Percentiles rank a stretch among this genome's conserved stretches.
phyloP scores from a whole-genome alignment of 2,888 invertebrate species.

The Trichogramma dendrolimi region DNA sequence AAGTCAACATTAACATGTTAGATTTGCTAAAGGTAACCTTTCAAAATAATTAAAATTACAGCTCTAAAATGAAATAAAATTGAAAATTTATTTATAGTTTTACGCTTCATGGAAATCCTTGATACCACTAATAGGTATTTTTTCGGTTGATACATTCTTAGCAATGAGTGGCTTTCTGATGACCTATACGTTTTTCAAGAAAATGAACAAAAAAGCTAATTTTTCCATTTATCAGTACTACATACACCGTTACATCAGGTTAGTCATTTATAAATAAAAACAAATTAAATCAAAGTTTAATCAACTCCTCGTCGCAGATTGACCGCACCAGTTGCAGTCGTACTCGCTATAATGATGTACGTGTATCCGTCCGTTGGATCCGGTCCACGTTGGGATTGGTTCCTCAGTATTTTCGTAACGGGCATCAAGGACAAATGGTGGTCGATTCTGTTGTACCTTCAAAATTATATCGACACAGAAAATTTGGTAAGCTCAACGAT shows the following conservation, averaged over 20 bases:
- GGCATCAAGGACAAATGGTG: conserved; percentile 53
- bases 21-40: neutral
- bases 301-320: neutral
- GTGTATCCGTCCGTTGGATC: neutral
- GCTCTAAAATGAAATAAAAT: too few species aligned
- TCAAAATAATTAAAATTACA: neutral
- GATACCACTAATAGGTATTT: neutral
- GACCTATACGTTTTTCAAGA: neutral
- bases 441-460: conserved; percentile 53
- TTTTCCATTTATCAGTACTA: neutral
- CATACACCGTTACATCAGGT: neutral
- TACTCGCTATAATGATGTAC: neutral
- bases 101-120: neutral
- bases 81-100: neutral
- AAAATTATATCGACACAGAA: conserved; percentile 52
- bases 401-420: neutral
- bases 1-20: neutral
- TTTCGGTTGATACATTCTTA: neutral
- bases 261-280: neutral
- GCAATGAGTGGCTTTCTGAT: neutral
- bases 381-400: neutral
- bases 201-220: neutral
- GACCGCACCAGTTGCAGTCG: neutral
- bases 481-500: conserved; percentile 41
- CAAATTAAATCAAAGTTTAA: neutral